Percentiles rank a stretch among this genome's conserved stretches.
phyloP scores from a whole-genome alignment of 2,888 invertebrate species.

The Tetheella fluctuosa region DNA sequence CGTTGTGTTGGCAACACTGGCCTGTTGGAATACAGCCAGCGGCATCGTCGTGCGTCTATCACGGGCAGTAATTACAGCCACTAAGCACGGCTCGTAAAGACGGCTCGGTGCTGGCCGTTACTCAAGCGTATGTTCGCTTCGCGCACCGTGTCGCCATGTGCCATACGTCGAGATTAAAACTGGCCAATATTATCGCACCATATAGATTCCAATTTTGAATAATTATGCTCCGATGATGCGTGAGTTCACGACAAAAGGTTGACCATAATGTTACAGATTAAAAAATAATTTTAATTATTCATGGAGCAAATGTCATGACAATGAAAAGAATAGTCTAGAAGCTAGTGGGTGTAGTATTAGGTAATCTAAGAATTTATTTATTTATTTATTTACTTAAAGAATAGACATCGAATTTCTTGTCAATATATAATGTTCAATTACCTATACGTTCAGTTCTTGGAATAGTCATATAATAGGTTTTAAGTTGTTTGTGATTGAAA shows the following conservation, averaged over 20 bases:
- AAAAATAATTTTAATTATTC: too few species aligned
- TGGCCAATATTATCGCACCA: background rate
- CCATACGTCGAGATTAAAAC: background rate
- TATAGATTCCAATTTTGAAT: conserved; percentile 1
- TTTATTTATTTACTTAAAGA: too few species aligned
- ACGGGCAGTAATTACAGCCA: conserved; percentile 19
- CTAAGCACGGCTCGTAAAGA: conserved; percentile 27
- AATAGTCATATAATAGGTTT: background rate
- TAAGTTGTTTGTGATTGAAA: background rate
- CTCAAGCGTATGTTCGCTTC: conserved; percentile 15
- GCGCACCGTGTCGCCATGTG: conserved; percentile 10
- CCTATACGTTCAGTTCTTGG: background rate
- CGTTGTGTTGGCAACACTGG: conserved; percentile 5
- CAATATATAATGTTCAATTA: background rate
- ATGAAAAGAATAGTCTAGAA: background rate
- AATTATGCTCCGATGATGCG: background rate
- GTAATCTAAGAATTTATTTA: too few species aligned
- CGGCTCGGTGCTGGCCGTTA: conserved; percentile 15
- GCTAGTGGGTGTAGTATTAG: background rate
- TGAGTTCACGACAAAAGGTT: too few species aligned
- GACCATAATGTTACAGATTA: too few species aligned
- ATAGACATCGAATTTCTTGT: background rate
- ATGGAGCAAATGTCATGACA: too few species aligned
- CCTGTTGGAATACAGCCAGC: conserved; percentile 6
- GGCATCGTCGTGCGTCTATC: conserved; percentile 15